Evolutionary conservation across 2,113 vertebrate genomes (phyloP).

Genomic region (Castor canadensis): DNA sequence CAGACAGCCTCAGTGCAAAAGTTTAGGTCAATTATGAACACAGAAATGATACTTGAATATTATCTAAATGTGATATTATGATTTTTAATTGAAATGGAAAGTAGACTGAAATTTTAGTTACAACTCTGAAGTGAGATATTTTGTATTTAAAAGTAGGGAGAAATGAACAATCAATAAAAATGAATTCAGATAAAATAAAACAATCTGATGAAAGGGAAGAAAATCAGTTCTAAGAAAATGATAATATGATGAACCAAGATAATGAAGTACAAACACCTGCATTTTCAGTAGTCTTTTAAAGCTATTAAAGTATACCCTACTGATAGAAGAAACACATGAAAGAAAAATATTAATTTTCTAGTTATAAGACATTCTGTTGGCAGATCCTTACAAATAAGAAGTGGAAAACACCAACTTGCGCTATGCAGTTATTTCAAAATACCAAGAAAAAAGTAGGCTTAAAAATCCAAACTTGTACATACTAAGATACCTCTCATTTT

Average conservation of each 20-base stretch:
- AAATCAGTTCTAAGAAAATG: conserved; percentile 1
- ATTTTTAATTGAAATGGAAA: conserved; percentile 14
- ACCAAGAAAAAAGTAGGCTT: background rate
- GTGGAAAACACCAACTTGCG: background rate
- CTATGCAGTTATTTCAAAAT: conserved; percentile 18
- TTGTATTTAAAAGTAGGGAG: background rate
- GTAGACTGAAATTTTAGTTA: background rate
- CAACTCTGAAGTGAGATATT: background rate
- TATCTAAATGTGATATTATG: background rate
- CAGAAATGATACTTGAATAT: background rate
- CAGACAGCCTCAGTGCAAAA: background rate
- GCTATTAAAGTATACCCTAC: background rate
- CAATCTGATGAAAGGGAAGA: background rate
- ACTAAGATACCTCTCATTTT: background rate
- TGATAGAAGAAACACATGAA: background rate
- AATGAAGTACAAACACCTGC: background rate
- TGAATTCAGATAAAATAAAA: background rate
- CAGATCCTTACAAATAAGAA: conserved; percentile 11
- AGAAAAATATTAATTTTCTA: conserved; percentile 2
- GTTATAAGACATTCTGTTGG: background rate
- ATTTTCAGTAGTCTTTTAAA: background rate
- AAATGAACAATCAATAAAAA: background rate
- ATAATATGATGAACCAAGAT: background rate
- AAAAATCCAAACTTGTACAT: conserved; percentile 24
- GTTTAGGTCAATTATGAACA: background rate